These are phyloP conservation scores for Latheticus oryzae DNA, from an alignment of 2,888 invertebrate species.

Conservation along the genomic window DNA sequence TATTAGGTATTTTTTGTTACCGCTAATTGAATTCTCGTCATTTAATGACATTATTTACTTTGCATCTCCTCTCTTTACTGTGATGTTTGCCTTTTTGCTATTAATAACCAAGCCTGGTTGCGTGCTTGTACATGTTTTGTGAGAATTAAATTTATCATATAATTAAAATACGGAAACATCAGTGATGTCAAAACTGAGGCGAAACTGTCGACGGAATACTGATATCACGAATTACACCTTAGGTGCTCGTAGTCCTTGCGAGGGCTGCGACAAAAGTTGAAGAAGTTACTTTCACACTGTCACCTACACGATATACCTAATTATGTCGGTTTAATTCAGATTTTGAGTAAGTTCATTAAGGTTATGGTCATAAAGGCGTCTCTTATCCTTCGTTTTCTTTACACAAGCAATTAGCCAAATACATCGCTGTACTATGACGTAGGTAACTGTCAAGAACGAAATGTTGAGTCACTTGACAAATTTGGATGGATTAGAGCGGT, in stretches of 20 bases:
- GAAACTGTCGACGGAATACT: conserved; percentile 52
- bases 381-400: conserved; percentile 25
- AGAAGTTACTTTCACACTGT: conserved; percentile 34
- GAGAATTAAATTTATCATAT: conserved; percentile 55
- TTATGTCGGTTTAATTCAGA: conserved; percentile 34
- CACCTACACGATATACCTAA: too few relatives aligned
- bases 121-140: conserved; percentile 51
- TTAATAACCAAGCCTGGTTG: conserved; percentile 34
- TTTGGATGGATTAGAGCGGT: conserved; percentile 32
- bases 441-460: conserved; percentile 17
- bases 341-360: conserved; percentile 29
- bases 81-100: conserved; percentile 36
- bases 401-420: conserved; percentile 28
- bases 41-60: too few relatives aligned
- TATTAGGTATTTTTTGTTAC: too few relatives aligned
- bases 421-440: conserved; percentile 24
- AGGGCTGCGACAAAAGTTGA: conserved; percentile 23
- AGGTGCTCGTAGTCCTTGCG: conserved; percentile 39
- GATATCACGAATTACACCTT: conserved; percentile 50
- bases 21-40: too few relatives aligned
- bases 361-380: conserved; percentile 34
- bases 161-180: conserved; percentile 54
- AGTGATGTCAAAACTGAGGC: conserved; percentile 52
- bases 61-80: too few relatives aligned
- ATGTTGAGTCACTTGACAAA: conserved; percentile 37